Percentiles rank a stretch among this genome's conserved stretches.
phyloP scores from a whole-genome alignment of 2,888 invertebrate genomes.

The Leuctra nigra region DNA sequence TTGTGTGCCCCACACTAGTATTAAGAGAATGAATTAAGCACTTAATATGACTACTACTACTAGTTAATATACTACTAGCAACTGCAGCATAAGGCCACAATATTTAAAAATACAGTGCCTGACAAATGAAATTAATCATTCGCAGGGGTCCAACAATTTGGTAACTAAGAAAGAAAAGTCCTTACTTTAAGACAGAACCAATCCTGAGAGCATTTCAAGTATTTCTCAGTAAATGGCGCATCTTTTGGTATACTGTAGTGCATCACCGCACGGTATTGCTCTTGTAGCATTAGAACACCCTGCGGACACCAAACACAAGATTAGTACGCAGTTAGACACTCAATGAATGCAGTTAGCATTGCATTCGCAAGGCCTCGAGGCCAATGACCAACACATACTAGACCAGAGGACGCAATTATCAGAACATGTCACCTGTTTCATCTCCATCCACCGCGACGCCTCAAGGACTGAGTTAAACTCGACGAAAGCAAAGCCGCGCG shows the following conservation, averaged over 20 bases:
- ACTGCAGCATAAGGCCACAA: too few species aligned
- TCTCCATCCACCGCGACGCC: conserved; percentile 87
- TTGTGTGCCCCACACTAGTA: conserved; percentile 89
- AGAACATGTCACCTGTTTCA: conserved; percentile 89
- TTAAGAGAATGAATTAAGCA: neutral
- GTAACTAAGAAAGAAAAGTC: too few species aligned
- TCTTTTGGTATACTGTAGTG: conserved; percentile 70
- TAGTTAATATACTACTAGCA: too few species aligned
- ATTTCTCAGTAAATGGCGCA: conserved; percentile 31
- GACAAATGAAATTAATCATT: too few species aligned
- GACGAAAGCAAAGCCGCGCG: conserved; percentile 87
- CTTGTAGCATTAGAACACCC: conserved; percentile 65
- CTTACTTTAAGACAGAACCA: conserved; percentile 38
- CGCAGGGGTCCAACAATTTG: too few species aligned
- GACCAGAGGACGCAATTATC: too few species aligned
- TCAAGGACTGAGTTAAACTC: conserved; percentile 86
- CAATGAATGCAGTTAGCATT: neutral
- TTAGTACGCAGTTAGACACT: neutral
- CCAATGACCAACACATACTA: too few species aligned
- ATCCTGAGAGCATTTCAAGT: conserved; percentile 33
- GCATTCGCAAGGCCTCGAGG: conserved; percentile 6
- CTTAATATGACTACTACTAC: too few species aligned
- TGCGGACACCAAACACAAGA: too few species aligned
- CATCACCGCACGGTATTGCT: conserved; percentile 63
- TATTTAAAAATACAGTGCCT: too few species aligned